Percentiles rank a stretch among this genome's conserved stretches.
These are phyloP conservation scores for Eugnorisma glareosa DNA, from an alignment of 2,888 invertebrate species.

Conservation along the genomic window DNA sequence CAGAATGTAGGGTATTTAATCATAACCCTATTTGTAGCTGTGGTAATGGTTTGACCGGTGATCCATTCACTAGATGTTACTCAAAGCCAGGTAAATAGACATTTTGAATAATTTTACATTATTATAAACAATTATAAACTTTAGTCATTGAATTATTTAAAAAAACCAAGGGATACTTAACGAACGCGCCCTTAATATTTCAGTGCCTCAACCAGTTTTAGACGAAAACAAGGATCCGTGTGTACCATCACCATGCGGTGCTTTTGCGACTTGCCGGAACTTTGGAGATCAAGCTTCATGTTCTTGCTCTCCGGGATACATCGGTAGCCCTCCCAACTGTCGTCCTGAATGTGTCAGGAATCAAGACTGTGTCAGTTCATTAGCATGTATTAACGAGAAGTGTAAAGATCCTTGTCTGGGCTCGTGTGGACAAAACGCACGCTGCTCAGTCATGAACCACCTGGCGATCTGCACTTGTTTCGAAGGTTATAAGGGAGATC, in stretches of 20 bases:
- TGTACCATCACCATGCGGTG: conserved; percentile 92
- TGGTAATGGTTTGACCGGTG: conserved; percentile 90
- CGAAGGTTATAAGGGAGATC: conserved; percentile 91
- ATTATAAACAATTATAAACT: neutral
- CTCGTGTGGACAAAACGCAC: conserved; percentile 91
- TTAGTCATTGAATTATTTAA: neutral
- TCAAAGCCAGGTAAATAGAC: conserved; percentile 84
- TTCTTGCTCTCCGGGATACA: conserved; percentile 90
- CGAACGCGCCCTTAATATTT: conserved; percentile 55
- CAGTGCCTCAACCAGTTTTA: conserved; percentile 80
- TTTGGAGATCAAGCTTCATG: conserved; percentile 91
- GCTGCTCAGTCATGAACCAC: conserved; percentile 91
- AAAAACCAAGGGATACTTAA: neutral
- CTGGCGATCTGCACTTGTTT: conserved; percentile 92
- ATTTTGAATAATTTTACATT: neutral
- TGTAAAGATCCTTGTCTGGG: conserved; percentile 93
- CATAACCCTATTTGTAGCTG: conserved; percentile 94
- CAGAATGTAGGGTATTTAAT: conserved; percentile 93
- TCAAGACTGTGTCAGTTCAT: conserved; percentile 92
- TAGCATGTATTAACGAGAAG: conserved; percentile 92
- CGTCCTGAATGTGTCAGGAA: conserved; percentile 92
- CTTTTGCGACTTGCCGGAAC: conserved; percentile 91
- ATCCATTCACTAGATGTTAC: conserved; percentile 93
- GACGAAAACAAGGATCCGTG: conserved; percentile 91
- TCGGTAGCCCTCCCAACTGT: conserved; percentile 93